phyloP scores from a whole-genome alignment of 1,140 invertebrate genomes.

The Nasonia vitripennis region DNA sequence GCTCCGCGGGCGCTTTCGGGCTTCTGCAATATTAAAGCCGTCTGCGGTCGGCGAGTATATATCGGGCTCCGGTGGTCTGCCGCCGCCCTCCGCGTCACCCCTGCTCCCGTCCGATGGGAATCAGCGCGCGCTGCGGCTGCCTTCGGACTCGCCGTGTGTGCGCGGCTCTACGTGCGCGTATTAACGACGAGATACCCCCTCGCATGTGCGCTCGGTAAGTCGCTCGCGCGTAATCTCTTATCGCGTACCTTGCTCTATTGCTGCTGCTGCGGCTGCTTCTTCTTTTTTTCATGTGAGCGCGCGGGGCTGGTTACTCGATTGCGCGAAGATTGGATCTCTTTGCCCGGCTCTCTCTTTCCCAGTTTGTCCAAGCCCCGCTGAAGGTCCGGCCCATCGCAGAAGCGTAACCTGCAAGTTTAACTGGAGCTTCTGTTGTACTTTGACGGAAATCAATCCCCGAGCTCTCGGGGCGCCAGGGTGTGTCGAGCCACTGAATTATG shows the following conservation, averaged over 20 bases:
- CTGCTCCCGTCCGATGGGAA: slow-evolving; percentile 2
- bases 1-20: not conserved
- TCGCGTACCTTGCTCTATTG: not conserved
- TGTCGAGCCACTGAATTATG: no score
- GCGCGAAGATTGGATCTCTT: no score
- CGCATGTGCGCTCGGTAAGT: no score
- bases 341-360: no score
- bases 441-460: no score
- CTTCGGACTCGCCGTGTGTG: not conserved
- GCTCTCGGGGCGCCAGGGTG: no score
- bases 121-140: not conserved
- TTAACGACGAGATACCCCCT: no score
- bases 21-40: slow-evolving; percentile 34
- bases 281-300: not conserved
- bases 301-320: no score
- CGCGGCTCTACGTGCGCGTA: not conserved
- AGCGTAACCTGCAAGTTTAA: not conserved
- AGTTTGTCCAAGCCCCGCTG: not conserved
- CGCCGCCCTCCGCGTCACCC: not conserved
- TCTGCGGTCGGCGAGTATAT: slow-evolving; percentile 30
- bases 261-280: not conserved
- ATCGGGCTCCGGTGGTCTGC: slow-evolving; percentile 21
- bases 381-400: no score
- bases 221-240: not conserved
- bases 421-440: not conserved